A percentile compares a stretch with the other conserved stretches of the same genome.
These are phyloP conservation scores for Aleiodes sp. DNA, from an alignment of 1,140 invertebrate species.

Conservation along the genomic window DNA sequence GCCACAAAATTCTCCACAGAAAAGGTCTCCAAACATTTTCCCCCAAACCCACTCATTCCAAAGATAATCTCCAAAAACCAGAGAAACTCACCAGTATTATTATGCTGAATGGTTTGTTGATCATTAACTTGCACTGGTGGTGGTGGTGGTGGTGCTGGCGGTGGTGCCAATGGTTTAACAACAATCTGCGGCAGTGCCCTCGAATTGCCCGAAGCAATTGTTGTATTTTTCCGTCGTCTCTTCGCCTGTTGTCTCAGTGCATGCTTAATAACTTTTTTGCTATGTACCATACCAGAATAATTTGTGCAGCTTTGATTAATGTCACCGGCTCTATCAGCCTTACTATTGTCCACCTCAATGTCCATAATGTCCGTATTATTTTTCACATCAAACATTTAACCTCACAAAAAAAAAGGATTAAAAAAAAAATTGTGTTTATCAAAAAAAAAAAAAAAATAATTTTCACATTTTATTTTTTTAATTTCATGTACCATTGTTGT, in stretches of 20 bases:
- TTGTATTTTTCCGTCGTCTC: constrained; percentile 78
- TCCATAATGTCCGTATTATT: constrained; percentile 38
- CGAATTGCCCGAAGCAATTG: constrained; percentile 75
- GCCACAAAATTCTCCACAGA: too few relatives aligned
- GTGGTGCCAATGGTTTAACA: constrained; percentile 75
- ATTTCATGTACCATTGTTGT: not conserved
- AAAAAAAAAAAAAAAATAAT: too few relatives aligned
- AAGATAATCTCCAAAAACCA: not conserved
- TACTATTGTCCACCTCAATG: constrained; percentile 39
- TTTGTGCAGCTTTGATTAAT: constrained; percentile 54
- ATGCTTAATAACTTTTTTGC: constrained; percentile 74
- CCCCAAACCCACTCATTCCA: not conserved
- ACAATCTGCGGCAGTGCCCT: constrained; percentile 75
- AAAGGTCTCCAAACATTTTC: too few relatives aligned
- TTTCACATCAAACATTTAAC: not conserved
- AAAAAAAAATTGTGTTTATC: too few relatives aligned
- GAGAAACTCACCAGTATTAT: constrained; percentile 48
- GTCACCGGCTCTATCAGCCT: constrained; percentile 54
- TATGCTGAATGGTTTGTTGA: constrained; percentile 52
- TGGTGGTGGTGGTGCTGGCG: constrained; percentile 60
- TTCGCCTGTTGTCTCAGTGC: constrained; percentile 82
- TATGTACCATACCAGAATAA: constrained; percentile 64
- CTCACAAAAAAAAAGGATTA: constrained; percentile 2
- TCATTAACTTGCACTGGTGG: constrained; percentile 44
- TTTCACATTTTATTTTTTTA: too few relatives aligned